Evolutionary conservation across 2,888 invertebrate species (phyloP), one percentile per base, ranked within the genome.

Genomic region (Gymnosoma rotundatum): DNA sequence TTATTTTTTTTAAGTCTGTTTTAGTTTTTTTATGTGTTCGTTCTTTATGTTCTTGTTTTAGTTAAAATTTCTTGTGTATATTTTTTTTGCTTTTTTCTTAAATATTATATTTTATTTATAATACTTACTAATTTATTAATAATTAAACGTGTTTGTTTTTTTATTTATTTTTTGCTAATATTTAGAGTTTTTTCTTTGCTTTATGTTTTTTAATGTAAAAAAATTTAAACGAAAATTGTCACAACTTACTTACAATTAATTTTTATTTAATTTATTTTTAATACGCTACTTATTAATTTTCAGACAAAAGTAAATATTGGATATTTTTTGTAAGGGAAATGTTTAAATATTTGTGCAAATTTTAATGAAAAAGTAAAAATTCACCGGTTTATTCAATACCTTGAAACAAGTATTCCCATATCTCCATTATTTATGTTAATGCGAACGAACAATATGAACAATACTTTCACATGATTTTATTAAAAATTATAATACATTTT

Each of bases 121-220:
- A 66, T 83, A 69, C 73, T 83, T 83, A 76, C 76, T 83, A 83
- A 73, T 63, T 64, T 80, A 32, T 78, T 76, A 70, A 79, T 76
- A 70, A 79, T 60, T 83, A 79, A 79, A 83, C 64, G 74, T 83
- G 79, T 80, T 63, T 56, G 21, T 54, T 58, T 66, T 74, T 67
- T 32, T 52, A 63, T 74, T 61, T 42, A 12, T 42, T 42, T 56
- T 82, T 78, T 76, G 63, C 73, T 67, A 56, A 78, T 70, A 64
- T 66, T 73, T 52, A 70, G 56, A 52, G 14, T 0, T 64, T 72
- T 63, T 78, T 70, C 7, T 52, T 66, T 42, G 42, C 10, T 42
- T 42, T 56, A 61, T 54, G 66, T 45, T 73, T 74, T 78, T 70
- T 64, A 74, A 75, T 83, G 75, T 79, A 75, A 83, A 79, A 78